These are phyloP conservation scores for Ceratotherium simum DNA, from an alignment of 2,113 vertebrate genomes.

Conservation along the genomic window DNA sequence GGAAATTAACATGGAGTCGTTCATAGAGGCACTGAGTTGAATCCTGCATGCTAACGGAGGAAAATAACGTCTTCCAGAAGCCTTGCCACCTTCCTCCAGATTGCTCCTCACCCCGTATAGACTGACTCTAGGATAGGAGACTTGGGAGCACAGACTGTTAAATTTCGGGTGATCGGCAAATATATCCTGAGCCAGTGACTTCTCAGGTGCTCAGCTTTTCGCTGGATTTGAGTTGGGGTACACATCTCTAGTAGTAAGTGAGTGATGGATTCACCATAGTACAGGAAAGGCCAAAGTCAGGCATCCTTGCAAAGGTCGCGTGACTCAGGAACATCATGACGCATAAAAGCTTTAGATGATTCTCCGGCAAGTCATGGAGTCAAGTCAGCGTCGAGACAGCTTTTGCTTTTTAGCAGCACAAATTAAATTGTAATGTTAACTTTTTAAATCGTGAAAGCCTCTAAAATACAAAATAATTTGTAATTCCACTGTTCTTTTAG, in stretches of 20 bases:
- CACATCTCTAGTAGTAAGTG: neutral
- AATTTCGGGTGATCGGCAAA: neutral
- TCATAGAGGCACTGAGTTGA: neutral
- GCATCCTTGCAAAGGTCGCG: neutral
- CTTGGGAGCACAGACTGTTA: neutral
- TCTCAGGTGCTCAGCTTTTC: neutral
- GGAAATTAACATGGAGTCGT: neutral
- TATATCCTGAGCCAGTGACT: neutral
- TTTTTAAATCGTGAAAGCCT: neutral
- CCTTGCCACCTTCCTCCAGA: neutral
- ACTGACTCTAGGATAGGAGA: neutral
- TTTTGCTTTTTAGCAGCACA: neutral
- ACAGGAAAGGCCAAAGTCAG: neutral
- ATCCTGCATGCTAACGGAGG: neutral
- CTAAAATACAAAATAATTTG: neutral
- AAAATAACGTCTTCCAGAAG: neutral
- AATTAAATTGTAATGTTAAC: neutral
- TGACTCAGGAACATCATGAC: neutral
- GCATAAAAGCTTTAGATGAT: no score
- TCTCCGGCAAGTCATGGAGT: neutral
- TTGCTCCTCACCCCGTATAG: neutral
- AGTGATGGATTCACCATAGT: no score
- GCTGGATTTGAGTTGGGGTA: neutral
- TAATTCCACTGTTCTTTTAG: neutral
- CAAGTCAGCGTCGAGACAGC: fast-evolving